These are phyloP conservation scores for Phoxinus dragarum DNA, from an alignment of 2,797 vertebrate species.

Conservation along the genomic window DNA sequence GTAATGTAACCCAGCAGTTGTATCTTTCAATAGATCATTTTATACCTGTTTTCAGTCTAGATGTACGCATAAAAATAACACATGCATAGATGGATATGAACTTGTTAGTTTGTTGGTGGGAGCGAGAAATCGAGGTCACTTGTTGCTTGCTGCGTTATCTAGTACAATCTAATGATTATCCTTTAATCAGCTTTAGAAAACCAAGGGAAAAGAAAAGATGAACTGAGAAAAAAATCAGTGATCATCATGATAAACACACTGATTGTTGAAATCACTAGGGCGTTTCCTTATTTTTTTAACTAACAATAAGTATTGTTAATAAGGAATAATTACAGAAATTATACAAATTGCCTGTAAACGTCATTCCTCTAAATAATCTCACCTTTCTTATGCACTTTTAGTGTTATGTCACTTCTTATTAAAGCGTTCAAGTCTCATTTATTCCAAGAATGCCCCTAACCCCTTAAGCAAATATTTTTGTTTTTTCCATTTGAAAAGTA, in stretches of 20 bases:
- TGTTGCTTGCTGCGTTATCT: neutral
- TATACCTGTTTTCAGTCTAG: too few species aligned
- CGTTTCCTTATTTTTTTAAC: neutral
- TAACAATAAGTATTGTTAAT: neutral
- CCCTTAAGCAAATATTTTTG: slow-evolving; percentile 19
- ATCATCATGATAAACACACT: neutral
- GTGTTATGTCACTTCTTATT: neutral
- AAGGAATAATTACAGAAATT: neutral
- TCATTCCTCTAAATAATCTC: neutral
- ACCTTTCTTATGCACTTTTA: neutral
- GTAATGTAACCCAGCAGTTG: neutral
- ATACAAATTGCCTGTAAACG: neutral
- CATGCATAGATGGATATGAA: neutral
- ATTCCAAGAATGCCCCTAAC: neutral
- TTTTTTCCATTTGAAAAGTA: slow-evolving; percentile 14
- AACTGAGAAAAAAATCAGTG: neutral
- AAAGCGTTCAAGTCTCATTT: neutral
- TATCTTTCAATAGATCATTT: neutral
- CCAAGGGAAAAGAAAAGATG: neutral
- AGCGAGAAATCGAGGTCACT: neutral
- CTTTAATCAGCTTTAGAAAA: neutral
- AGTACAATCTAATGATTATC: neutral
- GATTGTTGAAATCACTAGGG: neutral
- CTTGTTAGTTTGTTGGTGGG: neutral
- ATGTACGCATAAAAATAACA: neutral